Evolutionary conservation across 2,113 vertebrate species (phyloP), one percentile per base, ranked within the genome.

Genomic region (Psammodynastes pulverulentus): DNA sequence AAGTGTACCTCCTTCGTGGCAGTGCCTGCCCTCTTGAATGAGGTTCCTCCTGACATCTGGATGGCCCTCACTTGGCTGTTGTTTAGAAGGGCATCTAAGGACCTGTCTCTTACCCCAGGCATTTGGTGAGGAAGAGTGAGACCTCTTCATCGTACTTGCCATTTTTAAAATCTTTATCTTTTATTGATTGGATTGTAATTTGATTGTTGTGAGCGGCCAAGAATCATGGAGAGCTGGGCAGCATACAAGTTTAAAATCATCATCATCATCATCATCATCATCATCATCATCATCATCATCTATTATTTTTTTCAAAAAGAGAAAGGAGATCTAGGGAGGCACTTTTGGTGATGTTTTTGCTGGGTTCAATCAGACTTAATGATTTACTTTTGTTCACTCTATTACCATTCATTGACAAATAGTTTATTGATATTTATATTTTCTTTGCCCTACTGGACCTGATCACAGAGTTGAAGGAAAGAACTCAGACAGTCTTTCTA

Each of bases 231-330:
- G 19, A 43, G 34, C 34, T 43, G 72, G 34, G 34, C 34, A 43
- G 17, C 7, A 43, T 43, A 39, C 34, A 79, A 43, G 17, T 43
- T 39, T 26, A 1, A 21, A 79, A 43, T 72, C n/a, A 72, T 39
- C 67, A 34, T n/a, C 62, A 72, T 12, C 62, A 67, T n/a, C 62
- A 24, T 23, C 7, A 56, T 39, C 85, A n/a, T n/a, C n/a, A 43
- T 72, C n/a, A 72, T 39, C 67, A 34, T n/a, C 62, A 72, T 12
- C 62, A 67, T n/a, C 62, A 24, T 23, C 7, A 56, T 39, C 85
- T n/a, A n/a, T 95, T 84, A 95, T 95, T 87, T 91, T 84, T 21
- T 87, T 86, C n/a, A 48, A 90, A 93, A 91, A 86, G 29, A 58
- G 87, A 46, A 89, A 88, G 79, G 43, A 24, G n/a, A 12, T 29